Percentiles rank a stretch among this genome's conserved stretches.
These are phyloP conservation scores for Sinocyclocheilus anshuiensis DNA, from an alignment of 2,113 vertebrate species.

Conservation along the genomic window DNA sequence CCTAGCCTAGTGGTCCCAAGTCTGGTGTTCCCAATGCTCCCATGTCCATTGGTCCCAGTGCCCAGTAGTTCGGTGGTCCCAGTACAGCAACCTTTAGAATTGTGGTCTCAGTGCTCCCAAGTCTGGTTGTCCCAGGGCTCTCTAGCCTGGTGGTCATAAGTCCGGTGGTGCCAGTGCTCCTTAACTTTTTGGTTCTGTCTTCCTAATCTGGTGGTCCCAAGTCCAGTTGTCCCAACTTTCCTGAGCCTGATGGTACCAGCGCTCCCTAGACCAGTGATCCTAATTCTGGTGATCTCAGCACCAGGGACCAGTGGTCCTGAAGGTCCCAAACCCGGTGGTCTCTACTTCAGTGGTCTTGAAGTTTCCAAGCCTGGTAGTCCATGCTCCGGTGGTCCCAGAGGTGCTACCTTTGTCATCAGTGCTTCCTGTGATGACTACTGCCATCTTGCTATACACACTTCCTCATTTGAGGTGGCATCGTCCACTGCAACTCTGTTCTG, in stretches of 20 bases:
- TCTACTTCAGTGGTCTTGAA: background rate
- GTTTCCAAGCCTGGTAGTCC: background rate
- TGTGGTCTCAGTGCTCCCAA: background rate
- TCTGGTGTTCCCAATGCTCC: background rate
- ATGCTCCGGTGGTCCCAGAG: background rate
- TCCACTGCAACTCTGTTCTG: too few species aligned
- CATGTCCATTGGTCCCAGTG: background rate
- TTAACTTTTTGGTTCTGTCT: too few species aligned
- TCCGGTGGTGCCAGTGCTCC: background rate
- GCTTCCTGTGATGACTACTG: background rate
- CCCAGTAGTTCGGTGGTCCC: background rate
- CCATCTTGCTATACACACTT: background rate
- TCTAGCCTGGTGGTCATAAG: background rate
- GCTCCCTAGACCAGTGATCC: too few species aligned
- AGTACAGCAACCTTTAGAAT: background rate
- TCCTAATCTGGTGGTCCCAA: background rate
- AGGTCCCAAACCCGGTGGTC: background rate
- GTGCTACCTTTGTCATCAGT: background rate
- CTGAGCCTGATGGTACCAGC: too few species aligned
- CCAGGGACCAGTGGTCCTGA: too few species aligned
- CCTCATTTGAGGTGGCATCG: too few species aligned
- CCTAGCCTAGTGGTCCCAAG: background rate
- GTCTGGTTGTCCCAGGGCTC: background rate
- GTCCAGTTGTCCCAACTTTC: too few species aligned
- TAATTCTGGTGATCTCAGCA: too few species aligned